Base-by-base conservation (phyloP, 1,140 invertebrate species). In the Nixonia krombeini region DNA sequence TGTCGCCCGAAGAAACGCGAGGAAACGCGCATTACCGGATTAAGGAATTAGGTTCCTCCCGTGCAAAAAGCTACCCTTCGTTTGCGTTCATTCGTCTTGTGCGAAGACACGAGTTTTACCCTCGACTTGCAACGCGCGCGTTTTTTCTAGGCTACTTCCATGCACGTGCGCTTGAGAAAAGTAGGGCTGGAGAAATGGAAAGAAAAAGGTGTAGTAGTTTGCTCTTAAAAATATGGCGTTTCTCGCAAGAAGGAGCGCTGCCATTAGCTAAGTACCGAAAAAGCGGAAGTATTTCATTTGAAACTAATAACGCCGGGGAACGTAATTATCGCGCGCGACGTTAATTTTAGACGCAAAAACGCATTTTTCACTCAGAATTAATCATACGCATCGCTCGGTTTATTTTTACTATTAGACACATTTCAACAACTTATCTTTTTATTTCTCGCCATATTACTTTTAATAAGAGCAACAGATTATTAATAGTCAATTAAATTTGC, bases 21-120 rank as follows among this genome's bases (percentile, higher is more conserved):
- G 8, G 6, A 16, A 38, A 18, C 35, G 40, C 37, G 47, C 58
- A 51, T 69, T 69, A 63, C 59, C 50, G 46, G 66, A 69, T 69
- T 69, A 63, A 59, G 59, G 50, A 69, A 69, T 64, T 63, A 63
- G 49, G 58, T 63, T 63, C 63, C 63, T 63, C 42, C 50, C 1
- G 42, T 38, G 50, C 18, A 69, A 62, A 69, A 41, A 50, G 15
- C n/a, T 7, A 9, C 6, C 25, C 51, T 46, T 67, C 64, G 56
- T 61, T 61, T 56, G 56, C 64, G 38, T 61, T 61, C 64, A 61
- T 67, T 52, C 57, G 64, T 68, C 52, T 68, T 44, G 50, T 16
- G 40, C 51, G 47, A 61, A 56, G 47, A 62, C 52, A 57, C 47
- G 52, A 29, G 29, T 37, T 46, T 37, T 18, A 26, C 12, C 21